Conservation (phyloP, 2,113 vertebrate genomes). For the Copsychus sechellarum region DNA sequence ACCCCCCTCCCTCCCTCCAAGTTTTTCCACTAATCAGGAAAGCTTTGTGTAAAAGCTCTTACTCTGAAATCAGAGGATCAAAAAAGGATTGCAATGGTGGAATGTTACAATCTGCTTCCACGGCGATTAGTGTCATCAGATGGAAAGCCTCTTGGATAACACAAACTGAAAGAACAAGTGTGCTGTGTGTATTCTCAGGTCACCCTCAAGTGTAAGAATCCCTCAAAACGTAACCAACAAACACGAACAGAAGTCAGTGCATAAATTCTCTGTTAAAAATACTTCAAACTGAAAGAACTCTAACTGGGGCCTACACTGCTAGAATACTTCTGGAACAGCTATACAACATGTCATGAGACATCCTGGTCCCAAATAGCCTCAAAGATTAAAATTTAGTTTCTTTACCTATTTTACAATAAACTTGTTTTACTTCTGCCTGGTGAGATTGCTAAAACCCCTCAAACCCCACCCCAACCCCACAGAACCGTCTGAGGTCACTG, state of each 20-base stretch:
- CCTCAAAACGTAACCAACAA: slow-evolving; percentile 16
- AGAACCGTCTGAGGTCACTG: slow-evolving; percentile 36
- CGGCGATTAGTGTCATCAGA: slow-evolving; percentile 38
- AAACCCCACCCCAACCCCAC: slow-evolving; percentile 19
- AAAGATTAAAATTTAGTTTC: slow-evolving; percentile 24
- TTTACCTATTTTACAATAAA: slow-evolving; percentile 26
- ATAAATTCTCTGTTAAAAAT: slow-evolving; percentile 54
- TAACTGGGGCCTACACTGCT: slow-evolving; percentile 16
- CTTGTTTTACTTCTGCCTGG: slow-evolving; percentile 24
- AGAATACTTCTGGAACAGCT: slow-evolving; percentile 20
- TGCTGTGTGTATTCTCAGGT: slow-evolving; percentile 39
- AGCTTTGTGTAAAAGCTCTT: slow-evolving; percentile 62
- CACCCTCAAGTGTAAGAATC: slow-evolving; percentile 60
- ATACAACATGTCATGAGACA: not conserved
- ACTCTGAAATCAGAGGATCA: slow-evolving; percentile 63
- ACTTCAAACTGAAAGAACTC: not conserved
- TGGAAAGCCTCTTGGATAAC: slow-evolving; percentile 67
- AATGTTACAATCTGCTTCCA: slow-evolving; percentile 68
- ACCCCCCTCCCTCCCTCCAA: too few species aligned
- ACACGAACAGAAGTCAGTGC: slow-evolving; percentile 44
- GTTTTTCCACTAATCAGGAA: slow-evolving; percentile 64
- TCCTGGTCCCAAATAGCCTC: slow-evolving; percentile 52
- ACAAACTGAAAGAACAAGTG: slow-evolving; percentile 64
- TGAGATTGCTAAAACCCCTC: slow-evolving; percentile 44
- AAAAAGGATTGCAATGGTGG: slow-evolving; percentile 54